Conservation (phyloP, 2,888 invertebrate genomes). For the Autographa gamma region DNA sequence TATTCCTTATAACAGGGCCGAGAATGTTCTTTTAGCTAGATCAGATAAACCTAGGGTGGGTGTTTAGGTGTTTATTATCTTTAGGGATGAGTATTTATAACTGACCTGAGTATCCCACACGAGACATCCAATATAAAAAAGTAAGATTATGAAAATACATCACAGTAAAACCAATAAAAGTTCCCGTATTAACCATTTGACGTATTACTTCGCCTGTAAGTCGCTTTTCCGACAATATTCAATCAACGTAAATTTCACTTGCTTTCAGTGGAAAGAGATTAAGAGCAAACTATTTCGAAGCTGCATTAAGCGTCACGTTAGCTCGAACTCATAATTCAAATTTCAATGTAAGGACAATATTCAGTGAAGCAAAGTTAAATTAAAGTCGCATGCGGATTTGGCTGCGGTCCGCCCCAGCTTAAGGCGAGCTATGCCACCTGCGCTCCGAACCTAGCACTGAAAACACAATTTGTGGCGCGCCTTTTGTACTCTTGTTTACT, state of each 20-base stretch:
- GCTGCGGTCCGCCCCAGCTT: constrained; percentile 78
- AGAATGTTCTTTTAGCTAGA: too few relatives aligned
- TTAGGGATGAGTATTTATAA: too few relatives aligned
- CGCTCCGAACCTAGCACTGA: constrained; percentile 74
- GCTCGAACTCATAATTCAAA: constrained; percentile 67
- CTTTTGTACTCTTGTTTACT: constrained; percentile 81
- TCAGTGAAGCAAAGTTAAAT: constrained; percentile 86
- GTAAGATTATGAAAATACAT: too few relatives aligned
- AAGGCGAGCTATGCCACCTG: constrained; percentile 80
- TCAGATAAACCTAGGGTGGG: too few relatives aligned
- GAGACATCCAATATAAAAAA: too few relatives aligned
- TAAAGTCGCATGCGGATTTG: constrained; percentile 85
- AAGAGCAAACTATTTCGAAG: constrained; percentile 46
- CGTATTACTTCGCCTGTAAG: neutral
- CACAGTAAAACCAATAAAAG: too few relatives aligned
- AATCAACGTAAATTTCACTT: constrained; percentile 26
- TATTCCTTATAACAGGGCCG: too few relatives aligned
- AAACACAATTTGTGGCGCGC: constrained; percentile 84
- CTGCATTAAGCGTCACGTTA: constrained; percentile 52
- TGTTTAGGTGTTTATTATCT: too few relatives aligned
- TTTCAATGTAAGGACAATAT: constrained; percentile 82
- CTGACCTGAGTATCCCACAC: too few relatives aligned
- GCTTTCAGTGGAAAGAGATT: constrained; percentile 27
- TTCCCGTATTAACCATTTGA: too few relatives aligned
- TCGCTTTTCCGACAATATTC: constrained; percentile 5